Evolutionary conservation across 2,888 invertebrate species (phyloP).

Genomic region (Ophion ventricosus): DNA sequence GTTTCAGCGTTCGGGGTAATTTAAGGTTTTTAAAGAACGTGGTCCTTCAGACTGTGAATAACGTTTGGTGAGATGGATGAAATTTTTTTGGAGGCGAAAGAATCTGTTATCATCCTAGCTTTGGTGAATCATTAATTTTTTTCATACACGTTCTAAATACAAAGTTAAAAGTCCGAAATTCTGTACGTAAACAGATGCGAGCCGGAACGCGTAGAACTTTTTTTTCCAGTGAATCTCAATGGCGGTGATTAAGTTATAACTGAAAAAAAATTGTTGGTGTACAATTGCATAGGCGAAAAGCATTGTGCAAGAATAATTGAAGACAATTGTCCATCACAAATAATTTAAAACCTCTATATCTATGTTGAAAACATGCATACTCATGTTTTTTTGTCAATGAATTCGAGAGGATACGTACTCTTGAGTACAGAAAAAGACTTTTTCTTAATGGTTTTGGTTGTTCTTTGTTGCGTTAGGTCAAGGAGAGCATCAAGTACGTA

Average conservation of each 20-base stretch:
- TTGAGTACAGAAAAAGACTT: neutral
- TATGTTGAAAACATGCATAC: too few species aligned
- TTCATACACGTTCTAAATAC: neutral
- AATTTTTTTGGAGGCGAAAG: neutral
- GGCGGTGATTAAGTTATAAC: neutral
- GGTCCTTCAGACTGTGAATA: neutral
- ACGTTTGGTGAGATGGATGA: neutral
- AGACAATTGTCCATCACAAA: neutral
- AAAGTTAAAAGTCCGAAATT: neutral
- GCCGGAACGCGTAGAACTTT: neutral
- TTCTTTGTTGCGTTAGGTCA: slow-evolving; percentile 85
- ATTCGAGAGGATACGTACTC: neutral
- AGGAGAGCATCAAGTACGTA: slow-evolving; percentile 89
- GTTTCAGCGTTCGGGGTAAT: too few species aligned
- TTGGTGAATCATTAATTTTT: neutral
- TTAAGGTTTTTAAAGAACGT: too few species aligned
- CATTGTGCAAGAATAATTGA: neutral
- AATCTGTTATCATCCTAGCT: neutral
- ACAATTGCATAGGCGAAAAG: neutral
- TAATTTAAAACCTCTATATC: neutral
- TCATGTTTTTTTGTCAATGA: neutral
- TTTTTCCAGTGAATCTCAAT: neutral
- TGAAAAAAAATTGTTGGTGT: neutral
- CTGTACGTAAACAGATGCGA: too few species aligned
- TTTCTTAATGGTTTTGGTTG: neutral